Evolutionary conservation across 2,797 vertebrate species (phyloP), one percentile per base, ranked within the genome.

Genomic region (Borostomias antarcticus): DNA sequence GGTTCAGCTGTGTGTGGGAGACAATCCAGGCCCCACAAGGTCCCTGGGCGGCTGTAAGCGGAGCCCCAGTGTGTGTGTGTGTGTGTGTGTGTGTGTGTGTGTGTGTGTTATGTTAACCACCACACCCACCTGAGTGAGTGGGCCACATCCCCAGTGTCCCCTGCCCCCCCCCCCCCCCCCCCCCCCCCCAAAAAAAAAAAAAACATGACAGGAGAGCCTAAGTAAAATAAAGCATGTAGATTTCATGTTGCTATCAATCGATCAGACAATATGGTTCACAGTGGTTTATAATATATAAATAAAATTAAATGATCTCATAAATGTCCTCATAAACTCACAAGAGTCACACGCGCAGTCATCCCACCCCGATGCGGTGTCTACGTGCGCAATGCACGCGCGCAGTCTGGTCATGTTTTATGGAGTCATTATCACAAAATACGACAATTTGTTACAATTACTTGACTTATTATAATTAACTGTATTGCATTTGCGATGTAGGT

Each of bases 111-210:
- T n/a, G 52, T 43, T 43, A 64, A 72, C 65, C 75, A 65, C 59
- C 63, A 59, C 72, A 73, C 79, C 70, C 76, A 81, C 64, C 71
- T 82, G 75, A 74, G 71, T 63, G 77, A 75, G 64, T 64, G 77
- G 75, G 62, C 53, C 53, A 32, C 53, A 51, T 51, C 48, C 48
- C 19, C 48, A 51, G n/a, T n/a, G n/a, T n/a, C n/a, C n/a, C n/a
- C n/a, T n/a, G n/a, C 37, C 2, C 37, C 35, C 37, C 37, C 10
- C 11, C 37, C 11, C 11, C 2, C n/a, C n/a, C 37, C 2, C 37
- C 35, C 37, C 37, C 10, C 11, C 37, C 11, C 11, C 2, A 40
- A 40, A 11, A 40, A 40, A 15, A 1, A 40, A 40, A 11, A 40
- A 40, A 15, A 1, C 37, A 10, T 3, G 37, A 1, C 11, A 2